Evolutionary conservation across 2,113 vertebrate species (phyloP).

Genomic region (Urocolius indicus): DNA sequence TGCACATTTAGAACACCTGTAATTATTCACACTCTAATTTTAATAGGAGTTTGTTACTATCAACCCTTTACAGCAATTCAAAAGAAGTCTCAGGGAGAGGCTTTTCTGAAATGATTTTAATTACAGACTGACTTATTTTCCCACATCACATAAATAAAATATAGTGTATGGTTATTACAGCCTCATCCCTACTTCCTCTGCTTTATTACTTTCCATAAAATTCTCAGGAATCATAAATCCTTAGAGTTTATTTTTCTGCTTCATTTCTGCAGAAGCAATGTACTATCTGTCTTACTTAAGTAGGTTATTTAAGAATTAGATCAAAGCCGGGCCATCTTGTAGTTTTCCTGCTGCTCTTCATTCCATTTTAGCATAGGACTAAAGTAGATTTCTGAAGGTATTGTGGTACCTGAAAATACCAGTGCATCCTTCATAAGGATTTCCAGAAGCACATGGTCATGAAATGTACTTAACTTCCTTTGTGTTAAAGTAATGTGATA

Average conservation of each 20-base stretch:
- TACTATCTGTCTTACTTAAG: neutral
- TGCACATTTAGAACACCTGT: neutral
- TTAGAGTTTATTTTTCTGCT: neutral
- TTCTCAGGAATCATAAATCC: neutral
- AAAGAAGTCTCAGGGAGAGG: neutral
- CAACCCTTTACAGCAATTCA: neutral
- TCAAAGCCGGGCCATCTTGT: neutral
- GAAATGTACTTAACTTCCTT: neutral
- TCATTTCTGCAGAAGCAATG: neutral
- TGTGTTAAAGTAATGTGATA: neutral
- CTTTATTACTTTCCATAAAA: neutral
- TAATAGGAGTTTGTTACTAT: neutral
- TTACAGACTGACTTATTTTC: neutral
- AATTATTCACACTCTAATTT: neutral
- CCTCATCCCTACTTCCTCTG: neutral
- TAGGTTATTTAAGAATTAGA: neutral
- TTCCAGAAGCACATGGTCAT: neutral
- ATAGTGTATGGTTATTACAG: neutral
- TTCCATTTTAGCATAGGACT: neutral
- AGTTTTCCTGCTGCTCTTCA: neutral
- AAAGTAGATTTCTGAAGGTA: neutral
- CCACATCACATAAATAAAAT: neutral
- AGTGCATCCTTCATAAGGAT: neutral
- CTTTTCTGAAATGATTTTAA: slow-evolving; percentile 1
- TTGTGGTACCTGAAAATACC: neutral